Conservation (phyloP, 2,113 vertebrate species). For the Catharus bicknelli region DNA sequence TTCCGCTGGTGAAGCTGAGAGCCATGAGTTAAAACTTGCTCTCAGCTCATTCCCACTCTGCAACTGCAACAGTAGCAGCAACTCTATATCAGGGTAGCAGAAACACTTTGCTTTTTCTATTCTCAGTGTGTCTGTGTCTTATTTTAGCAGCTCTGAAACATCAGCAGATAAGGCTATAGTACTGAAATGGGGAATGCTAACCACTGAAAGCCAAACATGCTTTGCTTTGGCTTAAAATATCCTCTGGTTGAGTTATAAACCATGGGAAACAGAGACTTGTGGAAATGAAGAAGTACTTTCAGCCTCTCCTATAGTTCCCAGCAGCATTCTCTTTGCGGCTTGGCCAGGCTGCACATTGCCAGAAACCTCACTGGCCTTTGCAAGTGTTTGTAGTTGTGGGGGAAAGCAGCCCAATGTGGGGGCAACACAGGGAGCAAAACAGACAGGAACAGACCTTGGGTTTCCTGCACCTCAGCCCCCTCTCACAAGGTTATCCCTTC, state of each 20-base stretch:
- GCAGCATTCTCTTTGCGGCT: accelerated
- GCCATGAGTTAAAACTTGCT: neutral
- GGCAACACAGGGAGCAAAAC: neutral
- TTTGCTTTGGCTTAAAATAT: constrained; percentile 19
- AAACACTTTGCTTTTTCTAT: neutral
- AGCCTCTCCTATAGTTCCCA: neutral
- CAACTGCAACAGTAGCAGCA: neutral
- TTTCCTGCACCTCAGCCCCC: neutral
- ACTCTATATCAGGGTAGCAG: neutral
- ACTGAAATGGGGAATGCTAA: neutral
- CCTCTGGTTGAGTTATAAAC: neutral
- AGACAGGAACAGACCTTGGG: neutral
- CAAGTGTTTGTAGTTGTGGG: neutral
- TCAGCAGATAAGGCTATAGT: neutral
- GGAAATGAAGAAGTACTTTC: neutral
- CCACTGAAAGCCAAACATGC: neutral
- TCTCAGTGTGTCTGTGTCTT: neutral
- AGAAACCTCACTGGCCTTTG: neutral
- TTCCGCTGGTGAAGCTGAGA: neutral
- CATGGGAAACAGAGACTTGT: neutral
- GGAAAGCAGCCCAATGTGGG: neutral
- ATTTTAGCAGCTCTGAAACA: constrained; percentile 24
- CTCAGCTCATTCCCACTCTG: accelerated
- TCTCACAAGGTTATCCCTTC: neutral
- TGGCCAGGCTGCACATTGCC: accelerated